Evolutionary conservation across 2,797 vertebrate species (phyloP).

Genomic region (Orestias chungarensis): DNA sequence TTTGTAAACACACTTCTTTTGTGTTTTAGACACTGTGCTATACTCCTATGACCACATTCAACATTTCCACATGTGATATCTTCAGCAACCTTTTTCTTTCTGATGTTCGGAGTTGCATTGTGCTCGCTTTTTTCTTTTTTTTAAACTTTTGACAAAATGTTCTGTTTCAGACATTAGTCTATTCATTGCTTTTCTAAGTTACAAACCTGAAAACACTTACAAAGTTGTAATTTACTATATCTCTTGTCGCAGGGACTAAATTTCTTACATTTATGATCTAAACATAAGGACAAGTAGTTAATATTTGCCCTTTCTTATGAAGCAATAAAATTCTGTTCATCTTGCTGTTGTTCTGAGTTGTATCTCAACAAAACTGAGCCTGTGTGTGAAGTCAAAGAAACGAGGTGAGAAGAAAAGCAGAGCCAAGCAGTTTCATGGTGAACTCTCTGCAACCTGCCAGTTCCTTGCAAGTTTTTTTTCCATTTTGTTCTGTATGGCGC

Average conservation of each 20-base stretch:
- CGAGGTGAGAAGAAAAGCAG: slow-evolving; percentile 55
- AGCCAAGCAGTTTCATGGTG: slow-evolving; percentile 62
- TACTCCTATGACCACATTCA: background rate
- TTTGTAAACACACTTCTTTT: background rate
- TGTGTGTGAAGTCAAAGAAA: slow-evolving; percentile 50
- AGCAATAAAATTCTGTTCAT: slow-evolving; percentile 19
- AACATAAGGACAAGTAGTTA: background rate
- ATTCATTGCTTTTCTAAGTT: background rate
- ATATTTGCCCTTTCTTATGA: slow-evolving; percentile 9
- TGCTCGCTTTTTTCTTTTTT: background rate
- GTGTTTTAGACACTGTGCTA: background rate
- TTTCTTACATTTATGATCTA: slow-evolving; percentile 6
- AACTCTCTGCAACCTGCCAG: slow-evolving; percentile 74
- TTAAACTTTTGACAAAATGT: background rate
- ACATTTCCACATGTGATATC: background rate
- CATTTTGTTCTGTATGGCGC: slow-evolving; percentile 47
- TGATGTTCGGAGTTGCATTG: background rate
- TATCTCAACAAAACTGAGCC: slow-evolving; percentile 33
- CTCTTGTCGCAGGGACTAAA: background rate
- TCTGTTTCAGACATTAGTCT: background rate
- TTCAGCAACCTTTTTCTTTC: background rate
- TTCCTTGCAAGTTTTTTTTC: slow-evolving; percentile 52
- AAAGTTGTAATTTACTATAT: background rate
- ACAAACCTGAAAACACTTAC: background rate
- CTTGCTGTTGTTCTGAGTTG: slow-evolving; percentile 24